Evolutionary conservation across 2,113 vertebrate genomes (phyloP).

Genomic region (Sinocyclocheilus rhinocerous): DNA sequence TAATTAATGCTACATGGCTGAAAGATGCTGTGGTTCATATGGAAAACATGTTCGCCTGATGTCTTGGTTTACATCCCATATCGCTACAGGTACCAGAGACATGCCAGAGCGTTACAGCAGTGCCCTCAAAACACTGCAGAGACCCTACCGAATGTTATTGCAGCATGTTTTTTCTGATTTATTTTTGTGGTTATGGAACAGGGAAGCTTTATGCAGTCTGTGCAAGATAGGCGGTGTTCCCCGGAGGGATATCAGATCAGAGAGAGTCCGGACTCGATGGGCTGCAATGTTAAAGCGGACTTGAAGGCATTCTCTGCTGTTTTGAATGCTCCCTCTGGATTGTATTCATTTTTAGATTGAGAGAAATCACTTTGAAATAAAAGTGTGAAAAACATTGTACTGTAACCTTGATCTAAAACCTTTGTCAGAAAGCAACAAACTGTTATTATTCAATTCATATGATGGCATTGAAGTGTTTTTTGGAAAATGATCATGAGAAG

Average conservation of each 20-base stretch:
- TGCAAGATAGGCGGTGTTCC: conserved; percentile 6
- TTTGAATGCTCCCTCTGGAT: conserved; percentile 12
- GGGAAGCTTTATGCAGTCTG: neutral
- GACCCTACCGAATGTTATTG: conserved; percentile 47
- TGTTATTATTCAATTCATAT: neutral
- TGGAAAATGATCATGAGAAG: neutral
- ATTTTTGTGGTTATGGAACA: neutral
- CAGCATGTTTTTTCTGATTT: conserved; percentile 40
- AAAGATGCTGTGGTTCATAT: conserved; percentile 41
- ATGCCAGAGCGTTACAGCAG: neutral
- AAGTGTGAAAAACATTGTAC: neutral
- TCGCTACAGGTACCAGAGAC: conserved; percentile 1
- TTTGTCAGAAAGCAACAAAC: neutral
- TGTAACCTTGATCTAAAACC: neutral
- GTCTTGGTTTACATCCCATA: conserved; percentile 19
- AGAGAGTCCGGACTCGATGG: conserved; percentile 62
- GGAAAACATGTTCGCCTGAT: conserved; percentile 27
- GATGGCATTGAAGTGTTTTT: neutral
- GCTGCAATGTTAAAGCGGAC: conserved; percentile 74
- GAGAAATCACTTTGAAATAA: neutral
- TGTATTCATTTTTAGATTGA: neutral
- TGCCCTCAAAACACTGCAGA: conserved; percentile 9
- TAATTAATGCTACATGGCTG: conserved; percentile 43
- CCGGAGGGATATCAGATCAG: conserved; percentile 68
- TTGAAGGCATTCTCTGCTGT: conserved; percentile 67